Percentiles rank a stretch among this genome's conserved stretches.
phyloP scores from a whole-genome alignment of 1,140 invertebrate genomes.

The Atta cephalotes region DNA sequence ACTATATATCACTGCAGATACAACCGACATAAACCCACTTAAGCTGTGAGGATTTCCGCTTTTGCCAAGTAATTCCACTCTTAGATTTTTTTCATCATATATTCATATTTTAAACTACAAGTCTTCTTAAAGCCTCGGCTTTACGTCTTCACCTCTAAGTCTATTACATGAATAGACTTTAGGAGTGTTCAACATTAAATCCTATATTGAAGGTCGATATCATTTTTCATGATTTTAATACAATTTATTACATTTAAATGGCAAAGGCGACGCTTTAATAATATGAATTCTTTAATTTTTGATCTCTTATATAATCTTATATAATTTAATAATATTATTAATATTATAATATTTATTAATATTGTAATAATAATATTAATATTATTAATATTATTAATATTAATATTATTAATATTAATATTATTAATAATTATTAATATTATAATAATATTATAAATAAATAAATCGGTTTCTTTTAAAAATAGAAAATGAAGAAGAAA shows the following conservation, averaged over 20 bases:
- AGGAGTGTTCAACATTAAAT: neutral
- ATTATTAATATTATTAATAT: too few species aligned
- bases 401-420: too few species aligned
- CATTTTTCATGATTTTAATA: neutral
- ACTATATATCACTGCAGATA: neutral
- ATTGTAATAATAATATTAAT: too few species aligned
- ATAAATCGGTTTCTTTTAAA: neutral
- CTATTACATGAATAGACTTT: neutral
- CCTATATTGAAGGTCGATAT: neutral
- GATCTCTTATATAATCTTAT: neutral
- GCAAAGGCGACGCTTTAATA: neutral
- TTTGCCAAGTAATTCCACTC: conserved; percentile 22
- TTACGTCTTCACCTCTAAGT: neutral
- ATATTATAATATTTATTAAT: too few species aligned
- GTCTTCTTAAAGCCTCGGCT: neutral
- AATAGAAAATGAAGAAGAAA: neutral
- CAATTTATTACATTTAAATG: conserved; percentile 4
- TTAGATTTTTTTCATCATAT: conserved; percentile 33
- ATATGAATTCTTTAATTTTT: neutral
- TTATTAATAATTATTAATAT: too few species aligned
- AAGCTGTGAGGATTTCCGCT: conserved; percentile 42
- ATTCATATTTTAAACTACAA: conserved; percentile 36
- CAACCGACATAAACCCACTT: conserved; percentile 33
- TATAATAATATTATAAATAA: neutral
- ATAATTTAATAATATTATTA: too few species aligned